Base-by-base conservation (phyloP, 2,797 vertebrate genomes). In the Semotilus atromaculatus region DNA sequence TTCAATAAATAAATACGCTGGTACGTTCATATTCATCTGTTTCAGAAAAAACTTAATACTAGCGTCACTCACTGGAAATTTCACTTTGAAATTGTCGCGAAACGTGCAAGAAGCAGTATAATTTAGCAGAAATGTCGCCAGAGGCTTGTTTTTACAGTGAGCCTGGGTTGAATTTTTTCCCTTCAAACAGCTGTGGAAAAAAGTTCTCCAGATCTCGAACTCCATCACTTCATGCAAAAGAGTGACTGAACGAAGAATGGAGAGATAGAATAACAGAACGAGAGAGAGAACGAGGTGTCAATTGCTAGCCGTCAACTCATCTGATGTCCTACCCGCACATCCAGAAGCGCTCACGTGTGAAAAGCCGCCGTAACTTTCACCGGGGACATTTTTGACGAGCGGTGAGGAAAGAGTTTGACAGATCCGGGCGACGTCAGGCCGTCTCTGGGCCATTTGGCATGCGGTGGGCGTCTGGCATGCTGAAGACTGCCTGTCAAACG, bases 401-500 rank as follows among this genome's bases (percentile, higher is more conserved):
- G 95, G 95, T 95, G 95, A 95, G 95, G 94, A 95, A 95, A 96
- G 96, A 95, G 92, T 97, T 96, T 99, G 97, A 98, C 98, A 98
- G 97, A 98, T 98, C 97, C 96, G 96, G 96, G 97, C 91, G 95
- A 96, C 96, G 95, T 88, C 93, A 97, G 97, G 97, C 96, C 96
- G 97, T 96, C 96, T 97, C 94, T 92, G 96, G 96, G 96, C 97
- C 97, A 99, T 98, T 99, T 99, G 97, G 97, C 97, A 97, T 97
- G 94, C 95, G 95, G 96, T 94, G 96, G 94, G 96, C 93, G 96
- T 97, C 97, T 99, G 97, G 97, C 97, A 97, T 97, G 95, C 96
- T 93, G 96, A 97, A 99, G 97, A 98, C 97, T 97, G 97, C 97
- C 97, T 99, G 98, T 99, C 98, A 99, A 98, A 98, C 96, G 97